These are phyloP conservation scores for Matsumurasca onukii DNA, from an alignment of 1,140 invertebrate genomes.

Conservation along the genomic window DNA sequence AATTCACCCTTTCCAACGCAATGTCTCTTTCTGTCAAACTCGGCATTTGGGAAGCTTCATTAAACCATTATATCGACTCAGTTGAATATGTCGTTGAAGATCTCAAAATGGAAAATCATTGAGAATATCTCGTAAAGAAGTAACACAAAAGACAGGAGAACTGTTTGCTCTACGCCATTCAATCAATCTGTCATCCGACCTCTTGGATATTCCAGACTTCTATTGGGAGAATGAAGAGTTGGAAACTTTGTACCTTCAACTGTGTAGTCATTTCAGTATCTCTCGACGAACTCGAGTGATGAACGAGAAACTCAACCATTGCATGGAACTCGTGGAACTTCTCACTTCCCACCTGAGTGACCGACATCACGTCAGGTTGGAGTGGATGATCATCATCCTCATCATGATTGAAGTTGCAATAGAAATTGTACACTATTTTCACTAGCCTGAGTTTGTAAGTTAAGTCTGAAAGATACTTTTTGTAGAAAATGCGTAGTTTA, in stretches of 20 bases:
- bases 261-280: conserved; percentile 82
- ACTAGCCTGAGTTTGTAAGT: no score
- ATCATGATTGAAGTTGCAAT: conserved; percentile 94
- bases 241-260: conserved; percentile 78
- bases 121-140: conserved; percentile 65
- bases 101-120: conserved; percentile 70
- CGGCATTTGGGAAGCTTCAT: conserved; percentile 85
- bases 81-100: conserved; percentile 81
- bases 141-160: conserved; percentile 89
- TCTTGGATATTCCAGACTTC: conserved; percentile 93
- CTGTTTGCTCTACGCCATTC: conserved; percentile 85
- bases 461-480: no score
- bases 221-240: conserved; percentile 94
- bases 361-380: conserved; percentile 84
- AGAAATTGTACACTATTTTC: conserved; percentile 74
- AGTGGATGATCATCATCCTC: conserved; percentile 95
- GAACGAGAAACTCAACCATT: conserved; percentile 94
- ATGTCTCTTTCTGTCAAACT: conserved; percentile 90
- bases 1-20: conserved; percentile 86
- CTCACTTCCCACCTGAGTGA: conserved; percentile 86
- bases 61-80: conserved; percentile 79
- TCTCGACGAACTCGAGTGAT: conserved; percentile 81
- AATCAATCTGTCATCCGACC: conserved; percentile 90
- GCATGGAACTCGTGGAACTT: conserved; percentile 85
- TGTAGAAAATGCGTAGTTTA: no score